These are phyloP conservation scores for Silurus meridionalis DNA, from an alignment of 2,113 vertebrate species.

Conservation along the genomic window DNA sequence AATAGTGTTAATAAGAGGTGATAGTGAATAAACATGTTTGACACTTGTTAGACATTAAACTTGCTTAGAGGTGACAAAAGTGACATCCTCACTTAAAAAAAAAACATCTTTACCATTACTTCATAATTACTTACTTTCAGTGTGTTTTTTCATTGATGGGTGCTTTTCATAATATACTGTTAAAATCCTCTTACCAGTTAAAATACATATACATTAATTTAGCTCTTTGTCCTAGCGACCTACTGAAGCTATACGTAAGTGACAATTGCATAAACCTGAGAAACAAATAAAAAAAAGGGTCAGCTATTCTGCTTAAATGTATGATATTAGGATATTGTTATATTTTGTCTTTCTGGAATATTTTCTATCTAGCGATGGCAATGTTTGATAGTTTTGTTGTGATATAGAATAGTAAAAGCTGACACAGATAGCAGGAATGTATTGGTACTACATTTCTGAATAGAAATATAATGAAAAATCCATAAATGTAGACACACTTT, in stretches of 20 bases:
- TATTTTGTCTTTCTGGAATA: neutral
- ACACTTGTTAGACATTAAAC: constrained; percentile 12
- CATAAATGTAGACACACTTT: neutral
- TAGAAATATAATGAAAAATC: neutral
- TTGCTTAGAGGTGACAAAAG: neutral
- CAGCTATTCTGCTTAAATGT: neutral
- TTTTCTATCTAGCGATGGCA: neutral
- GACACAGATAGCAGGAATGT: neutral
- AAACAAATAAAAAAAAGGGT: neutral
- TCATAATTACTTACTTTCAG: neutral
- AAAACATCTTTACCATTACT: neutral
- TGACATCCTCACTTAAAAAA: neutral
- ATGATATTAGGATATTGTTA: neutral
- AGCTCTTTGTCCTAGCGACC: neutral
- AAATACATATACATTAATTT: neutral
- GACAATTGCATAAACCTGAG: neutral
- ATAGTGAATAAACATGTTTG: neutral
- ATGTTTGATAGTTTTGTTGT: neutral
- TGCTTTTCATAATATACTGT: neutral
- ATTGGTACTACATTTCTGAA: neutral
- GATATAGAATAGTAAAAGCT: neutral
- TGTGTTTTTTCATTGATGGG: neutral
- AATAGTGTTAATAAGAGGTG: neutral
- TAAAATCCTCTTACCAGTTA: neutral
- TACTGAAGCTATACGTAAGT: neutral